Evolutionary conservation across 2,888 invertebrate genomes (phyloP), one percentile per base, ranked within the genome.

Genomic region (Dolichomitus sp.): DNA sequence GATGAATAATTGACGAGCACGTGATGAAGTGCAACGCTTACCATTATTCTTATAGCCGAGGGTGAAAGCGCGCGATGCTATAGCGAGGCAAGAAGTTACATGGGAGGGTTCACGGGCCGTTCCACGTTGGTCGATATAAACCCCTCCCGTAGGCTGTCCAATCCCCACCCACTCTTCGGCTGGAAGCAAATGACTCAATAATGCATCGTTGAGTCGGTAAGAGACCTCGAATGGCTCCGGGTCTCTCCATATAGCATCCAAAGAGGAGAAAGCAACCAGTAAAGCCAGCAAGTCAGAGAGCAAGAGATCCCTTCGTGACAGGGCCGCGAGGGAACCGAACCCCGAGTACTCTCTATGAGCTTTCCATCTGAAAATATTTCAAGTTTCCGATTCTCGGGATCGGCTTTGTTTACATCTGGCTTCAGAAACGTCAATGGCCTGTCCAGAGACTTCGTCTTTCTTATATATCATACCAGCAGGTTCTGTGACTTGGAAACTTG

Each of bases 141-240:
- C 59, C 12, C 48, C 72, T 19, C 27, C 40, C 42, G 42, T 11
- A 57, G 23, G 30, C 68, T 37, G 23, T 42, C 27, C 33, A 33
- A 54, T 17, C 17, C 66, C 66, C 45, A 42, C 68, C 57, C 33
- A 33, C 9, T 59, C 73, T 83, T 83, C 54, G 72, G 76, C 68
- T 80, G 75, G 61, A 76, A 79, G 76, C 83, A 79, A 83, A 83
- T 83, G 83, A 83, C 83, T 79, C 83, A 83, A 83, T 83, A 83
- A 80, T 83, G 83, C 79, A 83, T 83, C 75, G 80, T 72, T 72
- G 75, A 80, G 72, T 79, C 52, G 75, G 75, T 83, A 76, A 76
- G 72, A 72, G 79, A 68, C 80, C 75, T 75, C 61, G 72, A 79
- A 83, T 72, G 63, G 57, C 33, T 73, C 48, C 45, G 19, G 27